Evolutionary conservation across 2,888 invertebrate genomes (phyloP), one percentile per base, ranked within the genome.

Genomic region (Andrena bicolor): DNA sequence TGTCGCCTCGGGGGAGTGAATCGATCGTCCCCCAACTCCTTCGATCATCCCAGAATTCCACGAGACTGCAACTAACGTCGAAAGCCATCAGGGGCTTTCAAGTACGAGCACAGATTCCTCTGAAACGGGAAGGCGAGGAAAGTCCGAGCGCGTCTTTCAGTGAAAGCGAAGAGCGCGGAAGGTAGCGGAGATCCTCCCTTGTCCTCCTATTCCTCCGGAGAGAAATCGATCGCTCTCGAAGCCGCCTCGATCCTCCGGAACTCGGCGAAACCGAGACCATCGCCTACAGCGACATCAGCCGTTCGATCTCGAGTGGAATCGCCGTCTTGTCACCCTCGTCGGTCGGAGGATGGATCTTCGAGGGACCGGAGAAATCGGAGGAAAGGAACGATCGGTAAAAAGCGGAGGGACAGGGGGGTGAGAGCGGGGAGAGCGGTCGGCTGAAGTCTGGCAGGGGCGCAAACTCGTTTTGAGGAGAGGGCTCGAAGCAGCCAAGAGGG

Each of bases 381-480:
- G 23, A 53, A 35, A 61, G 61, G 51, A 56, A 69, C 32, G 35
- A 53, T 48, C 28, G 30, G 28, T 30, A 28, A 65, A 23, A 26
- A 13, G n/a, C 10, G 32, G 30, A 4, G 30, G 41, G 49, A 30
- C n/a, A n/a, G 10, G 26, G 30, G 6, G 20, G 1, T 13, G 30
- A 13, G 13, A 30, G 49, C 13, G n/a, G 49, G 28, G 26, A 23
- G 49, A 13, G 58, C 48, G 26, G 32, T 69, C 26, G 70, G 71
- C 35, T 35, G 58, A 61, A 80, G 76, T 72, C 72, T 75, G 84
- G 77, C 82, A 85, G 88, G 86, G 76, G 90, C 90, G 90, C 90
- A 90, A 90, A 88, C 89, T 89, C 90, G 89, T 83, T 84, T 84
- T 76, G 82, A 81, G 81, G 86, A 78, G 87, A 83, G 83, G 68